Percentiles rank a stretch among this genome's conserved stretches.
phyloP scores from a whole-genome alignment of 2,797 vertebrate species.

The Synanceia verrucosa region DNA sequence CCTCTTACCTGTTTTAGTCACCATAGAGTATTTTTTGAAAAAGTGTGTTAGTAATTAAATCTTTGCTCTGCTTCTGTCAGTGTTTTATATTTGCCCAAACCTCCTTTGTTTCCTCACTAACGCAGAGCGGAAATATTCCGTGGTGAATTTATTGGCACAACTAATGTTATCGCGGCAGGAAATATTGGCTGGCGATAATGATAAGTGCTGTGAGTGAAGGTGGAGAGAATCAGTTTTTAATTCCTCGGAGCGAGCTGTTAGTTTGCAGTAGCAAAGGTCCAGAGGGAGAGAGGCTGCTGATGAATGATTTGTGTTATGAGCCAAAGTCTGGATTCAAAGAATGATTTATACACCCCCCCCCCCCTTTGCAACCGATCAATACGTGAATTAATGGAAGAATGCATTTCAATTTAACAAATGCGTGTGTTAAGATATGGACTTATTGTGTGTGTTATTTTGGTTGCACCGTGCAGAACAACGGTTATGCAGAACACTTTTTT shows the following conservation, averaged over 20 bases:
- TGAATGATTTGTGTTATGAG: conserved; percentile 78
- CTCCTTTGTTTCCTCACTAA: conserved; percentile 37
- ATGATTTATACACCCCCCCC: conserved; percentile 61
- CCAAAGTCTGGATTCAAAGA: conserved; percentile 72
- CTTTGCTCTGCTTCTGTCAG: conserved; percentile 20
- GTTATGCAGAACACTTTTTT: conserved; percentile 56
- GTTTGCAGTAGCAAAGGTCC: conserved; percentile 63
- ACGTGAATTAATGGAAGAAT: conserved; percentile 80
- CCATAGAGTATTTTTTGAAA: background rate
- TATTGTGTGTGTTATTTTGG: conserved; percentile 51
- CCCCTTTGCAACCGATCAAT: conserved; percentile 75
- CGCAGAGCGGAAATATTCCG: conserved; percentile 39
- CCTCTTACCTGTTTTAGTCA: conserved; percentile 26
- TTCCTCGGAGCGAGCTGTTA: conserved; percentile 52
- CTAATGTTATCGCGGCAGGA: conserved; percentile 56
- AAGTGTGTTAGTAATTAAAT: conserved; percentile 20
- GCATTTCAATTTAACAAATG: conserved; percentile 78
- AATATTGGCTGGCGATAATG: conserved; percentile 77
- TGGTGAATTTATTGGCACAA: conserved; percentile 63
- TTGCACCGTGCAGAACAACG: conserved; percentile 55
- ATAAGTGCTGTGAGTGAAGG: conserved; percentile 69
- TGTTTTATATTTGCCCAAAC: conserved; percentile 18
- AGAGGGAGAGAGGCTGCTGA: conserved; percentile 63
- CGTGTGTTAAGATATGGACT: conserved; percentile 61
- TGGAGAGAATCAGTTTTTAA: conserved; percentile 69